These are phyloP conservation scores for Notiomystis cincta DNA, from an alignment of 2,113 vertebrate genomes.

Conservation along the genomic window DNA sequence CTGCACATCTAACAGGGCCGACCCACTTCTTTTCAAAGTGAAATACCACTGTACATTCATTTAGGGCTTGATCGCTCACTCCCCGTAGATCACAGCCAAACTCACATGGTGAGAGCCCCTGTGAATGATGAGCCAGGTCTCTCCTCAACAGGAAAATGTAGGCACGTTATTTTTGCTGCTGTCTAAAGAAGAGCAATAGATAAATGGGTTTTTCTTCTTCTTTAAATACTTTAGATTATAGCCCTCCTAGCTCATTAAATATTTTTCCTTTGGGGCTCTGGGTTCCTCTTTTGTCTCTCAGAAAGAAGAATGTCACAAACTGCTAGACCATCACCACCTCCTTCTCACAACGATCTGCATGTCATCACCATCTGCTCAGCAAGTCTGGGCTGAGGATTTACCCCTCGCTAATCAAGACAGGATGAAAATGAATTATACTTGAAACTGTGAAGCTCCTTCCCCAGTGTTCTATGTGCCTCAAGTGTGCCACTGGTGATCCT, in stretches of 20 bases:
- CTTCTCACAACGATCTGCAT: slow-evolving; percentile 8
- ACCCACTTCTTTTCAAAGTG: not conserved
- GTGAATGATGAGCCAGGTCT: not conserved
- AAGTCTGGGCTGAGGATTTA: not conserved
- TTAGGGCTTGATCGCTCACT: not conserved
- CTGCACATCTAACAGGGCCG: not conserved
- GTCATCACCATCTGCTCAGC: slow-evolving; percentile 23
- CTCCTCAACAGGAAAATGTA: not conserved
- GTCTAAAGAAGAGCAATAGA: not conserved
- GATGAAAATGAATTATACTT: not conserved
- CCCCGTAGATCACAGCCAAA: not conserved
- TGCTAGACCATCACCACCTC: slow-evolving; percentile 44
- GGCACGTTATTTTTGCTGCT: not conserved
- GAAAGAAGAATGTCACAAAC: slow-evolving; percentile 41
- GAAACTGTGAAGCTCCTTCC: not conserved
- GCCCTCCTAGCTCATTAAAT: not conserved
- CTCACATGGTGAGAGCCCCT: not conserved
- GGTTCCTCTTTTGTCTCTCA: slow-evolving; percentile 46
- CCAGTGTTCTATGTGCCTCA: not conserved
- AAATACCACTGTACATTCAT: slow-evolving; percentile 10
- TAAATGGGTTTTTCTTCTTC: not conserved
- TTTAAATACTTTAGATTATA: not conserved
- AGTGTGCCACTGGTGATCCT: not conserved
- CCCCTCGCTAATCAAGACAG: slow-evolving; percentile 12
- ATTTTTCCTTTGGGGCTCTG: not conserved